Percentiles rank a stretch among this genome's conserved stretches.
These are phyloP conservation scores for Apis cerana DNA, from an alignment of 1,140 invertebrate genomes.

Conservation along the genomic window DNA sequence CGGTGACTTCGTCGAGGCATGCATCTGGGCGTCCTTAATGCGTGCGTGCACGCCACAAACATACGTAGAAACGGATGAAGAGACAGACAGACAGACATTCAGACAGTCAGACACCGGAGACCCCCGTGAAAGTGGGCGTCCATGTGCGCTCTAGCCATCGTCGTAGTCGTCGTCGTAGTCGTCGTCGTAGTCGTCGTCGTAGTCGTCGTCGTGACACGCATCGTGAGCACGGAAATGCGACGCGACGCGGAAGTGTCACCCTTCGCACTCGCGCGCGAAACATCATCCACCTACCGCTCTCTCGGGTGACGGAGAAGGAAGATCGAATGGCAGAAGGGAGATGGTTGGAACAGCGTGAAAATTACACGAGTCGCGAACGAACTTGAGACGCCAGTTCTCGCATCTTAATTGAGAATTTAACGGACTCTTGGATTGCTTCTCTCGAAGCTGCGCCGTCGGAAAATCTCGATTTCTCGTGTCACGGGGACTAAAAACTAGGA, in stretches of 20 bases:
- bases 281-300: neutral
- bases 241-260: constrained; percentile 74
- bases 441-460: neutral
- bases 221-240: constrained; percentile 68
- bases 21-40: constrained; percentile 48
- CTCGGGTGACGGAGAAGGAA: constrained; percentile 1
- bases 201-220: constrained; percentile 58
- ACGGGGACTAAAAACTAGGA: neutral
- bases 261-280: constrained; percentile 67
- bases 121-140: constrained; percentile 32
- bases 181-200: constrained; percentile 14
- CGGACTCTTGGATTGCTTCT: constrained; percentile 17
- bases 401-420: constrained; percentile 45
- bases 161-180: constrained; percentile 19
- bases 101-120: neutral
- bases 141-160: constrained; percentile 33
- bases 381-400: neutral
- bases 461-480: neutral
- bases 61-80: constrained; percentile 15
- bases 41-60: constrained; percentile 22
- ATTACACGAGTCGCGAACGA: constrained; percentile 21
- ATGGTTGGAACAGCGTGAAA: constrained; percentile 22
- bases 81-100: constrained; percentile 33
- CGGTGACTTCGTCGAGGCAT: constrained; percentile 55
- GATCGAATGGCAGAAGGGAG: neutral